A percentile compares a stretch with the other conserved stretches of the same genome.
Evolutionary conservation across 53 echinoderm and acorn worm genomes (phyloP).

Genomic region (Stichopus horrens): DNA sequence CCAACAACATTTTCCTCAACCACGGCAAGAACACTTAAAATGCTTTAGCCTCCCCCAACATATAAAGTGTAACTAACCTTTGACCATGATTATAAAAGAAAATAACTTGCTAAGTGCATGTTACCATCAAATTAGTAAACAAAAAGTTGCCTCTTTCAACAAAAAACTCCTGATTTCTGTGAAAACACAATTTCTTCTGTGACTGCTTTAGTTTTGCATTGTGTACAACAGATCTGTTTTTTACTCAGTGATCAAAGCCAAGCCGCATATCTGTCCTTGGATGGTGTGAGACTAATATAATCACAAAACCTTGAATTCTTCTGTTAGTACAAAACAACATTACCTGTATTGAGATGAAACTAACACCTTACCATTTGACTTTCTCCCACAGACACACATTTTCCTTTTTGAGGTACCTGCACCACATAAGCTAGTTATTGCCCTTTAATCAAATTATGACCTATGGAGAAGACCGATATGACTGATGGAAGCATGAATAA

Average conservation of each 20-base stretch:
- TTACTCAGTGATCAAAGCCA: not conserved
- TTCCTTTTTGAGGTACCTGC: not conserved
- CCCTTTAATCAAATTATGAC: constrained; percentile 1
- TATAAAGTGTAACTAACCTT: no score
- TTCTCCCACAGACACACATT: not conserved
- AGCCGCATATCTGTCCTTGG: not conserved
- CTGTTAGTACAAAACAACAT: not conserved
- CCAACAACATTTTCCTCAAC: not conserved
- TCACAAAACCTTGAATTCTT: not conserved
- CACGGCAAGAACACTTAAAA: not conserved
- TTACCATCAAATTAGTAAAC: no score
- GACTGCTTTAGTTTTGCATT: not conserved
- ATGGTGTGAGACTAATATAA: not conserved
- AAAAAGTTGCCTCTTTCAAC: no score
- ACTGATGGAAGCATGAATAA: not conserved
- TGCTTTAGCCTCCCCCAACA: no score
- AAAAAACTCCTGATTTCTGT: no score
- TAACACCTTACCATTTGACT: not conserved
- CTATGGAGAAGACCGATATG: not conserved
- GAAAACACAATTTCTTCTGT: not conserved
- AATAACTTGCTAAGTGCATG: no score
- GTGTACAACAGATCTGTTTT: not conserved
- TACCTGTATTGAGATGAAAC: not conserved
- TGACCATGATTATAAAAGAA: no score
- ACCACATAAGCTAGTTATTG: not conserved